phyloP scores from a whole-genome alignment of 2,113 vertebrate genomes.

The Melanotaenia duboulayi region DNA sequence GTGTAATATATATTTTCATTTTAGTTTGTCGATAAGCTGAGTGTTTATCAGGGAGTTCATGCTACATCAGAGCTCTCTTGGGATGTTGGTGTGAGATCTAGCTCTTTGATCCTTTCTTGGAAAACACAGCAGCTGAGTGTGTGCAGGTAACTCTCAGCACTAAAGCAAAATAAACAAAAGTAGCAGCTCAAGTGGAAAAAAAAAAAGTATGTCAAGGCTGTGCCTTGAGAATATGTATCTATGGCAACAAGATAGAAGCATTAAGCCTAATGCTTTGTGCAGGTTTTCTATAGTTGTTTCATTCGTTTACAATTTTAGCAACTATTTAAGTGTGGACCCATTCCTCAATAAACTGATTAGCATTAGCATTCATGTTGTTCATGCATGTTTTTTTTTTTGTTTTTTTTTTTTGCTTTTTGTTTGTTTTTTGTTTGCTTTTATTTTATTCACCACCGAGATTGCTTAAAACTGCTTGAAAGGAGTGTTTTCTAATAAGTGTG shows the following conservation, averaged over 20 bases:
- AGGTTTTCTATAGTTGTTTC: background rate
- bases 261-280: background rate
- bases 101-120: background rate
- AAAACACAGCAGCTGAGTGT: background rate
- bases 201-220: constrained; percentile 18
- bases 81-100: background rate
- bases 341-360: too few relatives aligned
- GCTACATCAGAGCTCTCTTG: background rate
- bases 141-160: background rate
- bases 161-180: constrained; percentile 2
- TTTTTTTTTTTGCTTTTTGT: too few relatives aligned
- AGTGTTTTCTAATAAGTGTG: background rate
- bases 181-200: background rate
- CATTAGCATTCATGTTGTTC: too few relatives aligned
- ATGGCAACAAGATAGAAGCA: constrained; percentile 45
- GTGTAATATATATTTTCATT: background rate
- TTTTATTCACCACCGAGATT: too few relatives aligned
- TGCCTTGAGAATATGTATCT: background rate
- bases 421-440: too few relatives aligned
- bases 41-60: background rate
- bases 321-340: background rate
- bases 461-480: too few relatives aligned
- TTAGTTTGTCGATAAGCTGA: background rate
- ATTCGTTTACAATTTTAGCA: background rate
- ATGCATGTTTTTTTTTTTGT: too few relatives aligned